These are phyloP conservation scores for Zaprionus davidi DNA, from an alignment of 1,140 invertebrate genomes.

Conservation along the genomic window DNA sequence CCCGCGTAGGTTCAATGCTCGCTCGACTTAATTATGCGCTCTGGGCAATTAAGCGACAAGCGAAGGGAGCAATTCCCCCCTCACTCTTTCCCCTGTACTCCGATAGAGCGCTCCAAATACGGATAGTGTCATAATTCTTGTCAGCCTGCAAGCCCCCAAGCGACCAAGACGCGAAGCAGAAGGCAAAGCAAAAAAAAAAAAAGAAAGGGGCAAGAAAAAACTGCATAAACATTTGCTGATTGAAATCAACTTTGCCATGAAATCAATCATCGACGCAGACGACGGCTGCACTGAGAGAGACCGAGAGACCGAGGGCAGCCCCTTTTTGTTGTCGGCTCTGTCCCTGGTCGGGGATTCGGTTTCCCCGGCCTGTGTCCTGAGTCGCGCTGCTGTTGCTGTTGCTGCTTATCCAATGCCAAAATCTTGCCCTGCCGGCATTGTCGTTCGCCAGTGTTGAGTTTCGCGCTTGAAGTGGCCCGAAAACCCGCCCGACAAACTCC, in stretches of 20 bases:
- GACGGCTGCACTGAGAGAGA: slow-evolving; percentile 33
- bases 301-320: slow-evolving; percentile 1
- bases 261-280: slow-evolving; percentile 80
- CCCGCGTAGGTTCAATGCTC: slow-evolving; percentile 60
- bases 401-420: slow-evolving; percentile 66
- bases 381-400: slow-evolving; percentile 21
- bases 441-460: slow-evolving; percentile 70
- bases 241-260: slow-evolving; percentile 84
- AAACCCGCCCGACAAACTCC: slow-evolving; percentile 14
- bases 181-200: slow-evolving; percentile 1
- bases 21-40: slow-evolving; percentile 74
- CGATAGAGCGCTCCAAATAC: slow-evolving; percentile 65
- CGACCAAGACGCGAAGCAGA: slow-evolving; percentile 46
- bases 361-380: slow-evolving; percentile 30
- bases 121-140: slow-evolving; percentile 82
- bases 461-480: slow-evolving; percentile 77
- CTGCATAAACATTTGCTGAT: slow-evolving; percentile 83
- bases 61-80: neutral
- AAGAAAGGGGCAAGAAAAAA: slow-evolving; percentile 52
- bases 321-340: slow-evolving; percentile 26
- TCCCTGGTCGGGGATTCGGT: slow-evolving; percentile 15
- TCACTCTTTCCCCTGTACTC: neutral
- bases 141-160: slow-evolving; percentile 76
- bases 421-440: slow-evolving; percentile 70
- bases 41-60: slow-evolving; percentile 76